A percentile compares a stretch with the other conserved stretches of the same genome.
Conservation (phyloP, 2,888 invertebrate species). For the Mythimna loreyi region DNA sequence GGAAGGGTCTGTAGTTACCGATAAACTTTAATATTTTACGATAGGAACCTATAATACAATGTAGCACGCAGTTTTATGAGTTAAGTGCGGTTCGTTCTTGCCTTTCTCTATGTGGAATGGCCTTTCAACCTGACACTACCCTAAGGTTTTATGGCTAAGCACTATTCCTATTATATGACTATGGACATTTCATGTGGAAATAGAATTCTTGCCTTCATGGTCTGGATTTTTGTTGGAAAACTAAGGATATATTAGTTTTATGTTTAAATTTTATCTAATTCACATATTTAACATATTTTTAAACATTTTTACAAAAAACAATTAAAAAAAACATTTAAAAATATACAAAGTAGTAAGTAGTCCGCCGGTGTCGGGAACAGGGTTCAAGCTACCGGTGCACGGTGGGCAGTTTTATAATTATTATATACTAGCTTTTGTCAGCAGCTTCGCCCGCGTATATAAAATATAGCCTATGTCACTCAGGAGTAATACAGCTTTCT, state of each 20-base stretch:
- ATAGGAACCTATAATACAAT: slow-evolving; percentile 31
- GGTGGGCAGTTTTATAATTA: too few relatives aligned
- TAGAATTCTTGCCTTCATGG: slow-evolving; percentile 1
- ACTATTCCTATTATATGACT: slow-evolving; percentile 26
- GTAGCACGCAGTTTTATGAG: slow-evolving; percentile 41
- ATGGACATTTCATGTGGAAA: slow-evolving; percentile 19
- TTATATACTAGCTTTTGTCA: too few relatives aligned
- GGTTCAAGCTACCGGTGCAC: too few relatives aligned
- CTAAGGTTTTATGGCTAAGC: slow-evolving; percentile 34
- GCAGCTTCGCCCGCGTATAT: too few relatives aligned
- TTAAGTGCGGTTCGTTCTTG: slow-evolving; percentile 22
- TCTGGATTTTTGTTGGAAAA: background rate
- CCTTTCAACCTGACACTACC: slow-evolving; percentile 39
- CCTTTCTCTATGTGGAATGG: slow-evolving; percentile 25
- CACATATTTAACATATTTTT: too few relatives aligned
- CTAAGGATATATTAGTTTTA: background rate
- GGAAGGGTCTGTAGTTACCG: background rate
- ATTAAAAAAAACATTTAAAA: too few relatives aligned
- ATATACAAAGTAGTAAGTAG: too few relatives aligned
- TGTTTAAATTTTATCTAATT: too few relatives aligned
- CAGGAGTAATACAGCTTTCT: too few relatives aligned
- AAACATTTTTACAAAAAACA: too few relatives aligned
- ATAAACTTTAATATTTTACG: slow-evolving; percentile 39
- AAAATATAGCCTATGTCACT: too few relatives aligned
- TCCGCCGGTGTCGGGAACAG: too few relatives aligned